Evolutionary conservation across 2,888 invertebrate species (phyloP), one percentile per base, ranked within the genome.

Genomic region (Eilema caniola): DNA sequence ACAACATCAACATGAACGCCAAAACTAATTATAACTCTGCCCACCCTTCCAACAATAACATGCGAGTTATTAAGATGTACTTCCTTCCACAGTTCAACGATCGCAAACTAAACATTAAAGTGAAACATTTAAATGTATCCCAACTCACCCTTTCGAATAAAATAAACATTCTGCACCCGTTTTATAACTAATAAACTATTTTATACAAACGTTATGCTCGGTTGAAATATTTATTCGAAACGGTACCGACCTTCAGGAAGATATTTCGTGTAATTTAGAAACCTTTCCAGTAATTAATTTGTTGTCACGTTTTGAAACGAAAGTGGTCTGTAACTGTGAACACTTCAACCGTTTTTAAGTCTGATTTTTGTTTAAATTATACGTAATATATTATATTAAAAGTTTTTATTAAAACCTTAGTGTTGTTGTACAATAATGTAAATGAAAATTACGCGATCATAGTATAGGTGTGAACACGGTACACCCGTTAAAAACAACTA

Each of bases 181-280:
- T 79, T 77, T 77, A 77, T 70, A 77, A 77, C 76, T 79, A 81
- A 76, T 79, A 81, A 82, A 83, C 83, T 81, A 82, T 82, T 79
- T 75, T 69, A 67, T 72, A 75, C 75, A 76, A 79, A 76, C 78
- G 76, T 82, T 81, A 81, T 77, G 75, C 65, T 66, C 53, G 72
- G 75, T 65, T 76, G 71, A 83, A 83, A 81, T 83, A 81, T 82
- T 83, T 79, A 82, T 81, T 75, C 75, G 64, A 79, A 79, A 73
- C 72, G 74, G 72, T 81, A 75, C 70, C 72, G 74, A 69, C 64
- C 70, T 73, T 72, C 59, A 59, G 69, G 63, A 76, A 81, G 75
- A 79, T 79, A 81, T 77, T 79, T 74, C 64, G 63, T 67, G 62
- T 82, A 82, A 82, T 77, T 80, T 79, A 77, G 74, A 70, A 66